Base-by-base conservation (phyloP, 2,113 vertebrate genomes). In the Mesitornis unicolor region DNA sequence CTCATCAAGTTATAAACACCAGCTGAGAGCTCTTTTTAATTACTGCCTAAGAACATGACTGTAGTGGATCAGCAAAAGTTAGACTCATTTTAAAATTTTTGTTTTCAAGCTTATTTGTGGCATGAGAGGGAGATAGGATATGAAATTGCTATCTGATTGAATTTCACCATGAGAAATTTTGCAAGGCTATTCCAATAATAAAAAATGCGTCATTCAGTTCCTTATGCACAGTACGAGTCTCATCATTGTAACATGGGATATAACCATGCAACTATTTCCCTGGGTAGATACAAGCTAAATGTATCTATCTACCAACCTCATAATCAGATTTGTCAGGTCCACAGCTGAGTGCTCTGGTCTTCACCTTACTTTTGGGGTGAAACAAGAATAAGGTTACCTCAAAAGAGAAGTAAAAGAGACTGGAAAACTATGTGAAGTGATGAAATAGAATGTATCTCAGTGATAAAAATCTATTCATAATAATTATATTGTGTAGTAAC, bases 401-500 rank as follows among this genome's bases (percentile, higher is more conserved):
- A 47, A 53, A 82, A 54, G 70, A 57, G 82, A 94, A 89, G 43
- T 64, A 83, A 87, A n/a, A 87, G n/a, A 91, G 6, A 45, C 47
- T 36, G 22, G 17, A 84, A 96, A 96, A 76, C 35, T 92, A 88
- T 77, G 78, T 71, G 59, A 96, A 96, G 67, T 73, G 18, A 96
- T 95, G 47, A 96, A 90, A 91, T 43, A 38, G 35, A 69, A 26
- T 43, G 6, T 42, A 63, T 24, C 10, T 83, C 78, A 94, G 42
- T 89, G 84, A 95, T 71, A 95, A 94, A 96, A 96, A 95, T 87
- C 45, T 93, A 89, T 78, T 93, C 63, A 36, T 57, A 38, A 74
- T 87, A 90, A 91, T 96, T 95, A 79, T 71, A 95, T 92, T 88
- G 65, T 94, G 82, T 73, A 93, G 77, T 65, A 89, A 65, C 82